Conservation (phyloP, 1,140 invertebrate genomes). For the Papilio xuthus region DNA sequence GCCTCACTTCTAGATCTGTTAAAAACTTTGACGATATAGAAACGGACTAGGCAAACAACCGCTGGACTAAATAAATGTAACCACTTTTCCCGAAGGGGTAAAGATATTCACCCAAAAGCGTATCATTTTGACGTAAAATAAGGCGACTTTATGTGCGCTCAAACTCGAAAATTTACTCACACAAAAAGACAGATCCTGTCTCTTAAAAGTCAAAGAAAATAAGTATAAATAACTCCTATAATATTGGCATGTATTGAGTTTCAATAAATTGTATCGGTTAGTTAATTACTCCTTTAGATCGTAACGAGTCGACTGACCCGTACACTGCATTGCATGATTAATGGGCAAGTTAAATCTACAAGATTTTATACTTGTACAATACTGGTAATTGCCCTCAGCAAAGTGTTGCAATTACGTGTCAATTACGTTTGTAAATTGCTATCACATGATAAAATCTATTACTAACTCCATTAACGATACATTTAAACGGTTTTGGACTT, state of each 20-base stretch:
- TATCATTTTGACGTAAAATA: too few relatives aligned
- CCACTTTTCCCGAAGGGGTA: too few relatives aligned
- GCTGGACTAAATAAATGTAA: too few relatives aligned
- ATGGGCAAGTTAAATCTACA: conserved; percentile 60
- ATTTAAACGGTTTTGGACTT: not conserved
- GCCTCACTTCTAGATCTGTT: not conserved
- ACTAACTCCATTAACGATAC: conserved; percentile 26
- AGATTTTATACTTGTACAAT: conserved; percentile 59
- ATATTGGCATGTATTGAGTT: conserved; percentile 2
- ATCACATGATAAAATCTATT: conserved; percentile 40
- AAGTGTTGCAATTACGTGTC: conserved; percentile 53
- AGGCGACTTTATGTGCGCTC: too few relatives aligned
- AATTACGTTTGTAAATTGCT: conserved; percentile 44
- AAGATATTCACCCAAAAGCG: too few relatives aligned
- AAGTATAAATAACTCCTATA: not conserved
- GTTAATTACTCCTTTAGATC: conserved; percentile 70
- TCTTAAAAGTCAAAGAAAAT: not conserved
- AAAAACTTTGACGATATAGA: not conserved
- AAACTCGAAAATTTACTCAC: not conserved
- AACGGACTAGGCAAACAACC: not conserved
- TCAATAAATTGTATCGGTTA: conserved; percentile 58
- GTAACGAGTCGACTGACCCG: conserved; percentile 48
- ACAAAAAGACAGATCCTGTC: not conserved
- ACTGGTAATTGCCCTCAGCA: conserved; percentile 54
- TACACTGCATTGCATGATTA: conserved; percentile 64